Conservation (phyloP, 2,888 invertebrate species). For the Phyto melanocephala region DNA sequence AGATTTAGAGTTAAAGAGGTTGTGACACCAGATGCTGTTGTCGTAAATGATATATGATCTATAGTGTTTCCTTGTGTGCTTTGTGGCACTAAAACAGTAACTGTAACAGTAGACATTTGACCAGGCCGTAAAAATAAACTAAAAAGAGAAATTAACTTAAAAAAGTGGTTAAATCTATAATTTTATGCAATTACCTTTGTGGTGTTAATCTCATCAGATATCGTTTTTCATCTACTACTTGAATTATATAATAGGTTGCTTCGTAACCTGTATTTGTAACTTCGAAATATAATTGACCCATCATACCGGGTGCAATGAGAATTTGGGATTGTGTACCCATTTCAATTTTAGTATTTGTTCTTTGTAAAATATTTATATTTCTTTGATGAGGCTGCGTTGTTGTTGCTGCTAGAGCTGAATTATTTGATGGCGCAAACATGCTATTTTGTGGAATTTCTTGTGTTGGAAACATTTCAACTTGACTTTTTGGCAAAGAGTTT, state of each 20-base stretch:
- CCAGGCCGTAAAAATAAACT: slow-evolving; percentile 72
- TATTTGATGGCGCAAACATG: slow-evolving; percentile 49
- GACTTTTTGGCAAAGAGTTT: slow-evolving; percentile 68
- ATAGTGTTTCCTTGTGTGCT: slow-evolving; percentile 80
- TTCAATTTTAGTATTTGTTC: slow-evolving; percentile 78
- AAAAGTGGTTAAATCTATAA: no score
- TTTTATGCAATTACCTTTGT: slow-evolving; percentile 78
- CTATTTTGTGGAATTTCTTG: slow-evolving; percentile 68
- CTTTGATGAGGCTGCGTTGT: slow-evolving; percentile 23
- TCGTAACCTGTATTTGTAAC: slow-evolving; percentile 85
- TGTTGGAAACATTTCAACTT: slow-evolving; percentile 75
- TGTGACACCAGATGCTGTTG: slow-evolving; percentile 77
- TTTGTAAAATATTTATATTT: slow-evolving; percentile 69
- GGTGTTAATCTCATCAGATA: slow-evolving; percentile 82
- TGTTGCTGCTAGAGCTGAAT: slow-evolving; percentile 13
- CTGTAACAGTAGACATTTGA: slow-evolving; percentile 81
- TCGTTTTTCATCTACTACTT: slow-evolving; percentile 82
- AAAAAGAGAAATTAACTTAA: not conserved
- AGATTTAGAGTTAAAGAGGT: slow-evolving; percentile 78
- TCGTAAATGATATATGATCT: slow-evolving; percentile 83
- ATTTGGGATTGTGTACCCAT: slow-evolving; percentile 79
- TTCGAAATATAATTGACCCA: slow-evolving; percentile 82
- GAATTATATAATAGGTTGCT: slow-evolving; percentile 81
- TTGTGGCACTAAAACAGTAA: slow-evolving; percentile 80
- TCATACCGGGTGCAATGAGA: slow-evolving; percentile 75